These are phyloP conservation scores for Margaritifera margaritifera DNA, from an alignment of 2,888 invertebrate genomes.

Conservation along the genomic window DNA sequence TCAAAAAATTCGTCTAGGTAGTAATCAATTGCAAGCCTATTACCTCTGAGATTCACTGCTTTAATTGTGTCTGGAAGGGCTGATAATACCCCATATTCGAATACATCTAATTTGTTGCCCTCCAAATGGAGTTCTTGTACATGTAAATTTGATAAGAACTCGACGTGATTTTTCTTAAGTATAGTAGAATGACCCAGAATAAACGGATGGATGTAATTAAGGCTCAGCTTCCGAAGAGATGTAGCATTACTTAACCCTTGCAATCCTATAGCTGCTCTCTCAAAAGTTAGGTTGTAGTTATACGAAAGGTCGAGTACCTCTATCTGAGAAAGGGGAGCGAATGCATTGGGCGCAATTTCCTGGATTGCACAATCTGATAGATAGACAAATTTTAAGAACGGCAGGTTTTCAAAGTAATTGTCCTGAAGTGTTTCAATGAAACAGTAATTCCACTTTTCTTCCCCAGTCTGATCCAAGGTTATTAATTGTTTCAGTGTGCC, in stretches of 20 bases:
- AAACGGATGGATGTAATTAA: slow-evolving; percentile 8
- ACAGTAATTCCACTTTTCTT: neutral
- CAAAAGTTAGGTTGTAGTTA: slow-evolving; percentile 11
- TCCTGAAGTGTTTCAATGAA: too few relatives aligned
- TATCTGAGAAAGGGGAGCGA: neutral
- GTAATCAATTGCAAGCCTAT: too few relatives aligned
- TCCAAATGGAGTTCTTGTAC: slow-evolving; percentile 4
- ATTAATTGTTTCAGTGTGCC: neutral
- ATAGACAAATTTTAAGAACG: too few relatives aligned
- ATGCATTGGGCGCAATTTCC: too few relatives aligned
- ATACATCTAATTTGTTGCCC: slow-evolving; percentile 5
- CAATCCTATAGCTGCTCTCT: slow-evolving; percentile 11
- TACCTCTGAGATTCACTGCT: too few relatives aligned
- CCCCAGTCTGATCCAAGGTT: slow-evolving; percentile 1
- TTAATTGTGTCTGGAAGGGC: too few relatives aligned
- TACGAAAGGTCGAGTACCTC: slow-evolving; percentile 12
- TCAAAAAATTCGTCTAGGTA: too few relatives aligned
- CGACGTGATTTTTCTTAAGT: slow-evolving; percentile 3
- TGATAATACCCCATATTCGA: too few relatives aligned
- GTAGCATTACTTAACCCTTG: slow-evolving; percentile 4
- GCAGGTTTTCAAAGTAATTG: too few relatives aligned
- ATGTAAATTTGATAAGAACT: slow-evolving; percentile 1
- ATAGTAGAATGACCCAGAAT: slow-evolving; percentile 7
- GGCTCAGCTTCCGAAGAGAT: slow-evolving; percentile 4
- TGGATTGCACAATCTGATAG: too few relatives aligned